Evolutionary conservation across 2,888 invertebrate genomes (phyloP).

Genomic region (Danaus chrysippus): DNA sequence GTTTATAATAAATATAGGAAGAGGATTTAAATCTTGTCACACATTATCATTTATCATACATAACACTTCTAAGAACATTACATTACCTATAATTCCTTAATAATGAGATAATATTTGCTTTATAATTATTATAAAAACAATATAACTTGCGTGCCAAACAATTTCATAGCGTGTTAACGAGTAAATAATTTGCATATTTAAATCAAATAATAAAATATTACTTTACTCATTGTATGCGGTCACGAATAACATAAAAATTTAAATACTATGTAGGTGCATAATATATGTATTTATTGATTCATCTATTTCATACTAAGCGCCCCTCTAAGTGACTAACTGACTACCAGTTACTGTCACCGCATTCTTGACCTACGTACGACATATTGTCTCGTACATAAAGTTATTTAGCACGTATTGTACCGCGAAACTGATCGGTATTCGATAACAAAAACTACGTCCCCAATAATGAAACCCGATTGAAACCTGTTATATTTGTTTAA

Average conservation of each 20-base stretch:
- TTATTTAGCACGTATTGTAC: constrained; percentile 26
- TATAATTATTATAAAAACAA: no score
- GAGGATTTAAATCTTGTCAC: not conserved
- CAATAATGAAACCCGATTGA: constrained; percentile 25
- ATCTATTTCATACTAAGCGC: constrained; percentile 18
- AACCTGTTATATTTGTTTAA: constrained; percentile 10
- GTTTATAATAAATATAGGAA: not conserved
- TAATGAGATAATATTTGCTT: not conserved
- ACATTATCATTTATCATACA: not conserved
- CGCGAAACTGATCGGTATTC: constrained; percentile 17
- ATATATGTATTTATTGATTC: constrained; percentile 13
- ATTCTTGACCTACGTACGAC: constrained; percentile 50
- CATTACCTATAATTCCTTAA: not conserved
- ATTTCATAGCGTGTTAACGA: no score
- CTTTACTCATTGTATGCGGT: no score
- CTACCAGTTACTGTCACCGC: constrained; percentile 40
- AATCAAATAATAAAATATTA: no score
- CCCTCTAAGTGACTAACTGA: constrained; percentile 42
- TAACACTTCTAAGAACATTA: not conserved
- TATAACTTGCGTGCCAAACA: no score
- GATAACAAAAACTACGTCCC: constrained; percentile 24
- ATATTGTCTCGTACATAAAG: constrained; percentile 34
- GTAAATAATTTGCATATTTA: no score
- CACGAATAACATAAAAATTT: no score
- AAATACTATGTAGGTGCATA: not conserved